These are phyloP conservation scores for Nothoprocta pentlandii DNA, from an alignment of 2,113 vertebrate genomes.

Conservation along the genomic window DNA sequence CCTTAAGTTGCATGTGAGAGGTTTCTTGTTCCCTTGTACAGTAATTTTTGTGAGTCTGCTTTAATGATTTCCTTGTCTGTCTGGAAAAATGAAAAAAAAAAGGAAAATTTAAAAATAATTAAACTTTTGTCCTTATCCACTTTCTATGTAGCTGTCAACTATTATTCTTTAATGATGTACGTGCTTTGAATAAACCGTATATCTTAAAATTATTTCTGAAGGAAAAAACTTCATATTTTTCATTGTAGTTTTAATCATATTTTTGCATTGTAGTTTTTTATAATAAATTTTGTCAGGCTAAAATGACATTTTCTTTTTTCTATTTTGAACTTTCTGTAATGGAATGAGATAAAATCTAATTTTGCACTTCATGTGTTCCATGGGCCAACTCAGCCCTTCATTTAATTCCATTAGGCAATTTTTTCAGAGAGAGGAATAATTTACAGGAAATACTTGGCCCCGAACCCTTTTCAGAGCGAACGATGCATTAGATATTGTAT, in stretches of 20 bases:
- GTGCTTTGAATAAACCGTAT: not conserved
- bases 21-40: not conserved
- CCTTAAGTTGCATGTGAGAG: not conserved
- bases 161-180: not conserved
- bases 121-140: not conserved
- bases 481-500: not conserved
- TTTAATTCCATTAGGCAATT: not conserved
- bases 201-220: not conserved
- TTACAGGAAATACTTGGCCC: not conserved
- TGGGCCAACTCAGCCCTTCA: not conserved
- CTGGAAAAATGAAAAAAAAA: not conserved
- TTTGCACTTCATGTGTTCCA: not conserved
- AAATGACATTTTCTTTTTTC: not conserved
- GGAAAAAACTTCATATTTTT: not conserved
- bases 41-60: not conserved
- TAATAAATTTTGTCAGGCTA: not conserved
- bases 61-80: not conserved
- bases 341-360: not conserved
- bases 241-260: not conserved
- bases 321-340: not conserved
- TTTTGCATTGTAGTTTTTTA: not conserved
- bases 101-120: constrained; percentile 28
- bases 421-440: not conserved
- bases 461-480: not conserved
- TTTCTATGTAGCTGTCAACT: not conserved